Percentiles rank a stretch among this genome's conserved stretches.
Evolutionary conservation across 2,888 invertebrate genomes (phyloP).

Genomic region (Thymelicus lineola): DNA sequence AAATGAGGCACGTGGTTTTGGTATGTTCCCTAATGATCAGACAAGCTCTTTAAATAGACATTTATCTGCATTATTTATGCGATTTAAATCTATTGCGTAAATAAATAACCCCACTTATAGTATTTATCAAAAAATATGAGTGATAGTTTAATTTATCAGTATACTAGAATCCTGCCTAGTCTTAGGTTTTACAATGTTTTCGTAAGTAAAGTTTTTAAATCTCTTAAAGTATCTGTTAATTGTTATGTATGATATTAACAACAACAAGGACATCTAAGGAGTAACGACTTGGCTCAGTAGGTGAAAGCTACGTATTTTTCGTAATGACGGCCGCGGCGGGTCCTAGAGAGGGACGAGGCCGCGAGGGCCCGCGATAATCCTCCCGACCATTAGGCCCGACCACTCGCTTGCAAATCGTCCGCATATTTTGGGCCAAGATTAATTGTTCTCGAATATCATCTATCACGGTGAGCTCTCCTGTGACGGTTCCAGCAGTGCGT

Average conservation of each 20-base stretch:
- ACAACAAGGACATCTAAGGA: background rate
- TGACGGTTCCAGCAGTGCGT: conserved; percentile 81
- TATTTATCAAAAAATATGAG: too few relatives aligned
- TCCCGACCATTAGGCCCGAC: conserved; percentile 82
- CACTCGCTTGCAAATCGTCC: conserved; percentile 84
- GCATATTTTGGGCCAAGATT: conserved; percentile 85
- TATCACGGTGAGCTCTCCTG: conserved; percentile 82
- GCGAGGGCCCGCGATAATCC: conserved; percentile 70
- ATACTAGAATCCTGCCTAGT: too few relatives aligned
- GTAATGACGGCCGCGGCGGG: conserved; percentile 73
- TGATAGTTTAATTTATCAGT: too few relatives aligned
- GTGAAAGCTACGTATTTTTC: conserved; percentile 55
- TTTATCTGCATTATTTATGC: too few relatives aligned
- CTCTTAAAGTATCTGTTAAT: background rate
- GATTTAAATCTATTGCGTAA: too few relatives aligned
- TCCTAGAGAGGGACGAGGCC: conserved; percentile 57
- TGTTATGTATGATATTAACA: background rate
- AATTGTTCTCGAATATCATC: conserved; percentile 85
- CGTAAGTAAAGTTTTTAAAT: background rate
- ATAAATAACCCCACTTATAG: too few relatives aligned
- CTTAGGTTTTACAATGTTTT: too few relatives aligned
- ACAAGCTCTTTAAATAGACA: too few relatives aligned
- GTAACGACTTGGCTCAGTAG: conserved; percentile 13
- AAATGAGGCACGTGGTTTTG: too few relatives aligned
- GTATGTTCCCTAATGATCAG: too few relatives aligned